phyloP scores from a whole-genome alignment of 2,888 invertebrate species.

The Acrocyrtus sp. region DNA sequence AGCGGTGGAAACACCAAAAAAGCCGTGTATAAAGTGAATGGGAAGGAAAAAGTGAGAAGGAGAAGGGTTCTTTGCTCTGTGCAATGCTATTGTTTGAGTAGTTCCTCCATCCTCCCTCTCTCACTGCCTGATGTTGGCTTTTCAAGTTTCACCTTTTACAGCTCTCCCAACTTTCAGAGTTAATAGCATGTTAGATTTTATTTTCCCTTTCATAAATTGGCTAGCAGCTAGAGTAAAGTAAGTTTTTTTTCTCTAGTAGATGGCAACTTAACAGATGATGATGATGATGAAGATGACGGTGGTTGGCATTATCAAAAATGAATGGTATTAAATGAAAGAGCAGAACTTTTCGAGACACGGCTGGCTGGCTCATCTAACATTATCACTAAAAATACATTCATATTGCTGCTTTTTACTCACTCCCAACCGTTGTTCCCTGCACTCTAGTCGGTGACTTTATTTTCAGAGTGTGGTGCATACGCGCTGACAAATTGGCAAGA shows the following conservation, averaged over 20 bases:
- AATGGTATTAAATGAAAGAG: constrained; percentile 8
- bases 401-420: too few relatives aligned
- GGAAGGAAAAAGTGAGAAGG: neutral
- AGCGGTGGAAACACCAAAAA: too few relatives aligned
- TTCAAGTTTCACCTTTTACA: neutral
- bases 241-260: neutral
- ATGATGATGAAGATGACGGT: constrained; percentile 6
- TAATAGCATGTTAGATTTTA: neutral
- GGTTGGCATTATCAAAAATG: constrained; percentile 19
- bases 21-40: neutral
- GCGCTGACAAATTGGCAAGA: too few relatives aligned
- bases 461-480: too few relatives aligned
- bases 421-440: too few relatives aligned
- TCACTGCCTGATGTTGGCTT: neutral
- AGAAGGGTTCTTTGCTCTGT: neutral
- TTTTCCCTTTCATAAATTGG: too few relatives aligned
- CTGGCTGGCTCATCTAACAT: neutral
- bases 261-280: constrained; percentile 16
- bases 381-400: neutral
- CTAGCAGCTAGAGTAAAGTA: too few relatives aligned
- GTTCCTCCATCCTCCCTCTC: neutral
- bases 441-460: neutral
- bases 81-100: neutral
- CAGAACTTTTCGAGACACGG: neutral
- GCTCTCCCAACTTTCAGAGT: neutral